Evolutionary conservation across 2,888 invertebrate species (phyloP).

Genomic region (Enchytraeus crypticus): DNA sequence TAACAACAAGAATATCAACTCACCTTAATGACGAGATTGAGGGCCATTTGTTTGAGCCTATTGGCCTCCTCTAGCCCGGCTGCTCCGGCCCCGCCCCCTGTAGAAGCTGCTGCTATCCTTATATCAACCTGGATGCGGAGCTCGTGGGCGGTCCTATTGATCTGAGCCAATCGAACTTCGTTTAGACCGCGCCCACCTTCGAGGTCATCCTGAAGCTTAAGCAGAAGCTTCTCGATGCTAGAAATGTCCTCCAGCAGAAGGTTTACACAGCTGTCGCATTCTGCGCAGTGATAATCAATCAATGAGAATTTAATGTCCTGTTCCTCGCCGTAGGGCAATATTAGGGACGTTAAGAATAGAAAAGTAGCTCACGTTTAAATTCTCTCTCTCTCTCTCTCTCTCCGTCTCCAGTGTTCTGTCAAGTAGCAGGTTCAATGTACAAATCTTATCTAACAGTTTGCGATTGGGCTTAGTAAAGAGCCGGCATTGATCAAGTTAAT

Average conservation of each 20-base stretch:
- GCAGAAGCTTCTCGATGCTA: slow-evolving; percentile 59
- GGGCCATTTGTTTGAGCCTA: neutral
- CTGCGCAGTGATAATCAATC: slow-evolving; percentile 36
- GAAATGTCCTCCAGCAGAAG: slow-evolving; percentile 80
- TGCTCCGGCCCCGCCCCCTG: neutral
- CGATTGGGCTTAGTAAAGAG: too few species aligned
- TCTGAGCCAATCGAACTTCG: neutral
- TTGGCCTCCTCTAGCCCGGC: neutral
- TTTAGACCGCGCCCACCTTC: slow-evolving; percentile 73
- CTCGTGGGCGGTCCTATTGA: neutral
- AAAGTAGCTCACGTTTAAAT: too few species aligned
- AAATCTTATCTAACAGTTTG: too few species aligned
- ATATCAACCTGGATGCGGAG: neutral
- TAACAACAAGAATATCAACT: too few species aligned
- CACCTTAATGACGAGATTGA: neutral
- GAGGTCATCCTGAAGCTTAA: slow-evolving; percentile 67
- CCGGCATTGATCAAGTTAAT: too few species aligned
- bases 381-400: too few species aligned
- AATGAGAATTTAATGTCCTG: too few species aligned
- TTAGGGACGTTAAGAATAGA: too few species aligned
- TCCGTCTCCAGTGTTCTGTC: too few species aligned
- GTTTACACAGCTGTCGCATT: slow-evolving; percentile 85
- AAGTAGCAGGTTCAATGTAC: too few species aligned
- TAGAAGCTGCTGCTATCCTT: neutral
- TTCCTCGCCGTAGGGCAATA: too few species aligned